Conservation (phyloP, 2,888 invertebrate species). For the Embidobia sp. region DNA sequence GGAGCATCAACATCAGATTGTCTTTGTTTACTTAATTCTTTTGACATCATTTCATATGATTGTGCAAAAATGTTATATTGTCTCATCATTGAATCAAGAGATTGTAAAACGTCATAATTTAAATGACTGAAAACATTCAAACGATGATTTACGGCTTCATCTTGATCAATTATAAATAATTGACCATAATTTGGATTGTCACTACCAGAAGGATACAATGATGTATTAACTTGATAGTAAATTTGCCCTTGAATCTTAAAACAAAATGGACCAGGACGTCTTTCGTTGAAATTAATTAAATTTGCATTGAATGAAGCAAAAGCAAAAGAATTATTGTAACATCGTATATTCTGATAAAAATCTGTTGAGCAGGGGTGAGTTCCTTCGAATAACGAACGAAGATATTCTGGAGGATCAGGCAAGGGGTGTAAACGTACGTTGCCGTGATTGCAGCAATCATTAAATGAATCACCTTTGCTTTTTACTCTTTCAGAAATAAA, state of each 20-base stretch:
- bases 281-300: slow-evolving; percentile 23
- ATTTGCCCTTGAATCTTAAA: slow-evolving; percentile 18
- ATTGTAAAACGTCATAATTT: slow-evolving; percentile 26
- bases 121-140: not conserved
- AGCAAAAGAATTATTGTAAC: slow-evolving; percentile 33
- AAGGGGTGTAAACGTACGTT: slow-evolving; percentile 13
- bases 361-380: slow-evolving; percentile 6
- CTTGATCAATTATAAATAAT: slow-evolving; percentile 62
- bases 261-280: slow-evolving; percentile 30
- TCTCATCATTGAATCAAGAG: slow-evolving; percentile 56
- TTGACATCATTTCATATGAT: slow-evolving; percentile 15
- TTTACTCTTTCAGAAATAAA: slow-evolving; percentile 34
- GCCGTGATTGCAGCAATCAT: slow-evolving; percentile 33
- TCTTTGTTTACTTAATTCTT: slow-evolving; percentile 7
- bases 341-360: slow-evolving; percentile 19
- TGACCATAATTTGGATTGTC: slow-evolving; percentile 57
- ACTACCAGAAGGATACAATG: slow-evolving; percentile 47
- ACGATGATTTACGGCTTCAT: slow-evolving; percentile 48
- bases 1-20: not conserved
- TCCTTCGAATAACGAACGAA: slow-evolving; percentile 18
- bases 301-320: slow-evolving; percentile 51
- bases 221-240: slow-evolving; percentile 32
- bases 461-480: slow-evolving; percentile 29
- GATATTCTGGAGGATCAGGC: slow-evolving; percentile 13
- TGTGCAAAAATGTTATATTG: slow-evolving; percentile 23